Base-by-base conservation (phyloP, 2,797 vertebrate species). In the Darevskia mixta region DNA sequence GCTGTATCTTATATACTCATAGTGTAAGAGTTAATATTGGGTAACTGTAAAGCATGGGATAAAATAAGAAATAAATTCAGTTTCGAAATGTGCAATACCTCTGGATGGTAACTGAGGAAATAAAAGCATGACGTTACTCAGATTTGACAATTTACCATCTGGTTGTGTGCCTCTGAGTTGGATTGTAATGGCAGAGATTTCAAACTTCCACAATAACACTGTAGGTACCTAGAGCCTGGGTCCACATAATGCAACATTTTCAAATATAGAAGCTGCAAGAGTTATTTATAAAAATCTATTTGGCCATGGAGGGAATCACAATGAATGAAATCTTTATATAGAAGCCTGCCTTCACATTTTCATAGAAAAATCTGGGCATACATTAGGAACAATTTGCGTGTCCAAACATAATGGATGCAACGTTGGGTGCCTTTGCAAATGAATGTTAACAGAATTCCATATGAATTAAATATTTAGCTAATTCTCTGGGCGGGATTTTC, bases 351-450 rank as follows among this genome's bases (percentile, higher is more conserved):
- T 94, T 89, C 61, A 89, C 45, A 82, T 91, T 92, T 92, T 91
- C 80, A 85, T 88, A 89, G 92, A 78, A 95, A 94, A 95, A 94
- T 95, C 91, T 95, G 79, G 94, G 61, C 86, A 87, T 79, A 92
- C 49, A 88, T 94, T 94, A 89, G 92, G 85, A 94, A 88, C 41
- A 94, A 94, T 94, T 95, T 94, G 92, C 71, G 0, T 91, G 91
- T 86, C 88, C 90, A 79, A 92, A 92, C 85, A 93, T 92, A 95
- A 90, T 94, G 75, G 75, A 18, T 94, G 85, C 94, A 58, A 85
- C 91, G 87, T 87, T 38, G 83, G 82, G 78, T 61, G 35, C 5
- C 87, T 95, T 94, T 90, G 67, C 88, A 94, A 95, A 90, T 93
- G 64, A 95, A 89, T 82, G 85, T 4, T 95, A 93, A 93, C 93